Percentiles rank a stretch among this genome's conserved stretches.
These are phyloP conservation scores for Zaprionus kolodkinae DNA, from an alignment of 1,140 invertebrate species.

Conservation along the genomic window DNA sequence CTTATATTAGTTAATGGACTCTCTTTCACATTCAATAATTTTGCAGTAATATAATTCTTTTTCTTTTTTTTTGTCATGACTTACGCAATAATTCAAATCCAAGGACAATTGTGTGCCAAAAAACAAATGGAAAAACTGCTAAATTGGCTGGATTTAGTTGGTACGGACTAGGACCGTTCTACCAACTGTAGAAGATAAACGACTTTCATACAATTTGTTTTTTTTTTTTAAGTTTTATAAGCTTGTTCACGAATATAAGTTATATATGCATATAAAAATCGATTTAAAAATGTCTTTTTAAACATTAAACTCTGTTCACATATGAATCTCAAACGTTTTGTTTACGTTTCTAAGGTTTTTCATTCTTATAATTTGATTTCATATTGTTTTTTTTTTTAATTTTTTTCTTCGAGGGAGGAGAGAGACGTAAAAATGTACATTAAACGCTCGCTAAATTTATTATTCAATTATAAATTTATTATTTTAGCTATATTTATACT, in stretches of 20 bases:
- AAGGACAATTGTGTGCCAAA: slow-evolving; percentile 4
- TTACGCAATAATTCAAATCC: slow-evolving; percentile 30
- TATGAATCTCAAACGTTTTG: slow-evolving; percentile 49
- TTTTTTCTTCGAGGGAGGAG: slow-evolving; percentile 17
- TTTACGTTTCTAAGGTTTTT: slow-evolving; percentile 14
- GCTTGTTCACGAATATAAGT: slow-evolving; percentile 32
- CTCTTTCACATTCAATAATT: slow-evolving; percentile 24
- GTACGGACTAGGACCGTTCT: slow-evolving; percentile 1
- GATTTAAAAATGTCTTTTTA: slow-evolving; percentile 47
- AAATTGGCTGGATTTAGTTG: slow-evolving; percentile 14
- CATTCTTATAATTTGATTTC: slow-evolving; percentile 1
- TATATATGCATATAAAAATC: slow-evolving; percentile 37
- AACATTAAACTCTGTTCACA: slow-evolving; percentile 51
- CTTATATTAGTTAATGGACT: slow-evolving; percentile 39
- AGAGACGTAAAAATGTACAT: slow-evolving; percentile 70
- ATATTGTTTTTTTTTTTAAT: not conserved
- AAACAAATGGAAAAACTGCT: slow-evolving; percentile 11
- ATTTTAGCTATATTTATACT: slow-evolving; percentile 80
- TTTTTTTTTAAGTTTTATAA: slow-evolving; percentile 31
- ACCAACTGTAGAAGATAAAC: slow-evolving; percentile 36
- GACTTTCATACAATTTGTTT: slow-evolving; percentile 42
- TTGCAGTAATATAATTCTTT: not conserved
- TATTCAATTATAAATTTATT: slow-evolving; percentile 83
- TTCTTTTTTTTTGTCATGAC: not conserved
- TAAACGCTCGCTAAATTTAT: slow-evolving; percentile 73